These are phyloP conservation scores for Apis florea DNA, from an alignment of 1,140 invertebrate species.

Conservation along the genomic window DNA sequence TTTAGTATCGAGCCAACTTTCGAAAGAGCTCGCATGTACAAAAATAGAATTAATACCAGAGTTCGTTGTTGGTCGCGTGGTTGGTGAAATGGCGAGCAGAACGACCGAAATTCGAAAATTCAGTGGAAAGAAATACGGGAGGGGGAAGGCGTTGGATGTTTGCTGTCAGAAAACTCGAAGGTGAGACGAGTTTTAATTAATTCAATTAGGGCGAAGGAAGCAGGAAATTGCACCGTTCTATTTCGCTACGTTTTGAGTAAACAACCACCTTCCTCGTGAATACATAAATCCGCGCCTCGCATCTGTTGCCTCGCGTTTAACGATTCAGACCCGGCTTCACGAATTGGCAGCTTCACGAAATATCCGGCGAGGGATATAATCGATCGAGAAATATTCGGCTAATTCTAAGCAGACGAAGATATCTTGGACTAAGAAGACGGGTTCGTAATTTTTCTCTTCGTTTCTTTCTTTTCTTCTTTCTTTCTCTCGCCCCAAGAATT, in stretches of 20 bases:
- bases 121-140: too few relatives aligned
- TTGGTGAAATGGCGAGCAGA: neutral
- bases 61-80: too few relatives aligned
- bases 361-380: constrained; percentile 22
- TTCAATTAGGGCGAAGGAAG: constrained; percentile 37
- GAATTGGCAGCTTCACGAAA: constrained; percentile 25
- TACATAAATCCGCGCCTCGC: constrained; percentile 20
- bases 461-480: neutral
- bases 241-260: constrained; percentile 28
- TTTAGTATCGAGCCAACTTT: too few relatives aligned
- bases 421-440: constrained; percentile 26
- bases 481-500: constrained; percentile 25
- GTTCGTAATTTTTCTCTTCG: neutral
- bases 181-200: neutral
- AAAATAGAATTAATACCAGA: too few relatives aligned
- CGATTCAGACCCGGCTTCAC: neutral
- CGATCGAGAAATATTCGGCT: constrained; percentile 53
- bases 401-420: constrained; percentile 37
- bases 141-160: neutral
- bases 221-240: constrained; percentile 39
- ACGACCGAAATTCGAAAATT: too few relatives aligned
- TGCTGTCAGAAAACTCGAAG: neutral
- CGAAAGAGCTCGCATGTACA: too few relatives aligned
- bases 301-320: constrained; percentile 26
- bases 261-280: constrained; percentile 14